A percentile compares a stretch with the other conserved stretches of the same genome.
Evolutionary conservation across 1,140 invertebrate genomes (phyloP).

Genomic region (Trialeurodes vaporariorum): DNA sequence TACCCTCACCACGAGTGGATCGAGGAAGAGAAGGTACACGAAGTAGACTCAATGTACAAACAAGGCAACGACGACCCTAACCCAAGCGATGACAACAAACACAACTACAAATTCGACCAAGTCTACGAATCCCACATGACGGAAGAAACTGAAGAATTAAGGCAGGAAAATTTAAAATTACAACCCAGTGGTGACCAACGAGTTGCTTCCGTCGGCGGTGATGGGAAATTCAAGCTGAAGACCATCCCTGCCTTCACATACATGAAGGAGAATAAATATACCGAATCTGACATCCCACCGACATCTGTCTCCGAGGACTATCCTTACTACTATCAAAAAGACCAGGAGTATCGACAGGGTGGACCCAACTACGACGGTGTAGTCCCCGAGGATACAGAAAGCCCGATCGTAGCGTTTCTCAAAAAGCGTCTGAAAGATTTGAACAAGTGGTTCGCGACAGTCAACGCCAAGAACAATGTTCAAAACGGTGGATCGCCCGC

Average conservation of each 20-base stretch:
- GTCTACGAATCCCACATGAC: conserved; percentile 8
- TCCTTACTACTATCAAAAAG: conserved; percentile 35
- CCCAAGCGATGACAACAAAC: not conserved
- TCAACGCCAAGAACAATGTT: conserved; percentile 25
- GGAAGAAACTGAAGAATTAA: not conserved
- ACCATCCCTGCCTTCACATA: conserved; percentile 16
- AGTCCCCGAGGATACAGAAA: conserved; percentile 12
- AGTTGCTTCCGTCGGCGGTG: too few species aligned
- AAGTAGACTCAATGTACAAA: not conserved
- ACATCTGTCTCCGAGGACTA: conserved; percentile 33
- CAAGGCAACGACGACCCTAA: not conserved
- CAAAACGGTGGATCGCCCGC: too few species aligned
- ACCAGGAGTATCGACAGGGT: conserved; percentile 22
- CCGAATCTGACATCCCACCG: conserved; percentile 19
- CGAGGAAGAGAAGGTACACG: conserved; percentile 11
- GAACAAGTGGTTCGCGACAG: conserved; percentile 38
- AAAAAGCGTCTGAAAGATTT: conserved; percentile 38
- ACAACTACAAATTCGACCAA: conserved; percentile 9
- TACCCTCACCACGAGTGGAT: conserved; percentile 13
- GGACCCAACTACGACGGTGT: conserved; percentile 2
- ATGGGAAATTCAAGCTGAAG: conserved; percentile 9
- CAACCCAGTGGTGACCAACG: not conserved
- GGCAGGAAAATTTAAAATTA: not conserved
- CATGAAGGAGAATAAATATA: conserved; percentile 12
- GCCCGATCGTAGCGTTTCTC: conserved; percentile 22